phyloP scores from a whole-genome alignment of 1,140 invertebrate species.

The Drosophila saltans region DNA sequence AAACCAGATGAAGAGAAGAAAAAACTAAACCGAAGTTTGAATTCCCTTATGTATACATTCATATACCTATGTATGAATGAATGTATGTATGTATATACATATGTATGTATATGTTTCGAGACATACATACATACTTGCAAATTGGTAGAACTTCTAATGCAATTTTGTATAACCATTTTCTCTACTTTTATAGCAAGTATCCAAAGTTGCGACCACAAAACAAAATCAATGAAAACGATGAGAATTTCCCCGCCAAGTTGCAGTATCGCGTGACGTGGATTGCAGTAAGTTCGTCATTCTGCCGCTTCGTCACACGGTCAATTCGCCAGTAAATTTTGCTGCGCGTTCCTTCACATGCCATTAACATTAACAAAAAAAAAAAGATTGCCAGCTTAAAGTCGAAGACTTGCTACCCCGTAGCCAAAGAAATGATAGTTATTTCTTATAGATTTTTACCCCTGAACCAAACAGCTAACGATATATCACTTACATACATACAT shows the following conservation, averaged over 20 bases:
- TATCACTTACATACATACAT: too few species aligned
- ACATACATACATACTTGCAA: too few species aligned
- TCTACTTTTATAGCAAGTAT: conserved; percentile 9
- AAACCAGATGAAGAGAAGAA: too few species aligned
- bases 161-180: too few species aligned
- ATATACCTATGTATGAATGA: too few species aligned
- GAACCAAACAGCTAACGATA: too few species aligned
- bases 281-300: conserved; percentile 23
- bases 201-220: conserved; percentile 42
- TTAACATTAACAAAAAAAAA: conserved; percentile 55
- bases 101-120: background rate
- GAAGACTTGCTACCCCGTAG: background rate
- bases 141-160: too few species aligned
- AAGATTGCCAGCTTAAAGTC: conserved; percentile 10
- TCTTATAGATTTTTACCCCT: too few species aligned
- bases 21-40: too few species aligned
- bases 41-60: too few species aligned
- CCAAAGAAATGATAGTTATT: too few species aligned
- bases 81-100: background rate
- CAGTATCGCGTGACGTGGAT: conserved; percentile 25
- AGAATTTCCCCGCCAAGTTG: conserved; percentile 17
- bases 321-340: conserved; percentile 20
- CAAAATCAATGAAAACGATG: conserved; percentile 51
- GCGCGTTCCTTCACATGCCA: conserved; percentile 52
- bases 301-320: conserved; percentile 9